Evolutionary conservation across 2,888 invertebrate genomes (phyloP), one percentile per base, ranked within the genome.

Genomic region (Melolontha melolontha): DNA sequence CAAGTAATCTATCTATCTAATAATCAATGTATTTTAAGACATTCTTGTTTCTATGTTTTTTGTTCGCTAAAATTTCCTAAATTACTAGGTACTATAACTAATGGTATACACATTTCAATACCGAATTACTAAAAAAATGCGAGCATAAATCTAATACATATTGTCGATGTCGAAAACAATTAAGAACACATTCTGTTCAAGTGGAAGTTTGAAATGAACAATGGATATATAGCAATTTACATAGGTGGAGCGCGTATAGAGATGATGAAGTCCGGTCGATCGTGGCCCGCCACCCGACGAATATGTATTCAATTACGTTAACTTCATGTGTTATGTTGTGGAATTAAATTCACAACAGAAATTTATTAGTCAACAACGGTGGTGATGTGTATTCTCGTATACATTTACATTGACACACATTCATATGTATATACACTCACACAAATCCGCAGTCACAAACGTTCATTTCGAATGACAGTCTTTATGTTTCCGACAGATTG

Each of bases 401-500:
- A 6, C 29, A 14, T 11, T 16, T 7, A 34, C 12, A 29, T n/a
- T 29, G 14, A 47, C 17, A 14, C 14, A 34, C 51, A 52, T 34
- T 14, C 22, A 22, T 22, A 22, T 22, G 34, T 12, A 11, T 5
- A n/a, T 7, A 29, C 5, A 5, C 11, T 27, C 27, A 51, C 27
- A 14, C 14, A 2, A 12, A 52, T 10, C 29, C 29, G 6, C 51
- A 52, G 12, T n/a, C 29, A 1, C 51, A 22, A 51, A 12, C 51
- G 51, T 57, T 57, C 57, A 49, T 49, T 27, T 16, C 16, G 49
- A 34, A 29, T 39, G 63, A 63, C 54, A 44, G 65, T 65, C 65
- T 65, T 65, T 65, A 65, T 65, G 65, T 65, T 65, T 54, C 65
- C 65, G 29, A 55, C 49, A 55, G 65, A 65, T 65, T 65, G 65